phyloP scores from a whole-genome alignment of 2,113 vertebrate genomes.

The Coregonus clupeaformis region DNA sequence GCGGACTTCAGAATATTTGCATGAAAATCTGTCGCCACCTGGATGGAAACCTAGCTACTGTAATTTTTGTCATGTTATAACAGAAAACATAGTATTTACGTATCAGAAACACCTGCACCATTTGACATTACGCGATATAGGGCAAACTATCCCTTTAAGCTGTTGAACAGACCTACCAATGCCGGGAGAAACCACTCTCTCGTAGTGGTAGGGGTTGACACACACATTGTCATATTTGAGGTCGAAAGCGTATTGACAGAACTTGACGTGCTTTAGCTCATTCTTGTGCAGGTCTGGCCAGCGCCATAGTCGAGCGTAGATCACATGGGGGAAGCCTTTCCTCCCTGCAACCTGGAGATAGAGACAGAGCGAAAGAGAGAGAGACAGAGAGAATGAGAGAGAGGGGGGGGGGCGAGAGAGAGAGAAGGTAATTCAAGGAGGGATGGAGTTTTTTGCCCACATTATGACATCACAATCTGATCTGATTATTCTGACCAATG shows the following conservation, averaged over 20 bases:
- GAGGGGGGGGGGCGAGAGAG: background rate
- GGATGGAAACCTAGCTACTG: too few species aligned
- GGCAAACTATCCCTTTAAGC: too few species aligned
- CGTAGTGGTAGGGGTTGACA: constrained; percentile 78
- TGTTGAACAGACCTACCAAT: constrained; percentile 59
- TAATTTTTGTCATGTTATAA: too few species aligned
- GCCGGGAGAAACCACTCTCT: constrained; percentile 75
- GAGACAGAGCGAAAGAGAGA: too few species aligned
- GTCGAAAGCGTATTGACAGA: constrained; percentile 82
- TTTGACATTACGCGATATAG: too few species aligned
- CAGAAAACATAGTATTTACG: too few species aligned
- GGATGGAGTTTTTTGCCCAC: too few species aligned
- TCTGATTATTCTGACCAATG: too few species aligned
- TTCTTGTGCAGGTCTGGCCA: constrained; percentile 84
- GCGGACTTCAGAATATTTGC: too few species aligned
- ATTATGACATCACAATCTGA: too few species aligned
- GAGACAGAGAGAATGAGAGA: background rate
- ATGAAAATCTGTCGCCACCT: too few species aligned
- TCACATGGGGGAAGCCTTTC: constrained; percentile 80
- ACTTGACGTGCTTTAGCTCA: constrained; percentile 80
- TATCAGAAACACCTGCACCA: too few species aligned
- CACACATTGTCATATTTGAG: constrained; percentile 80
- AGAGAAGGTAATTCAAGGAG: background rate
- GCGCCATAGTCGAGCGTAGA: constrained; percentile 78
- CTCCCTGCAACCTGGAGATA: constrained; percentile 72